These are phyloP conservation scores for Gopherus evgoodei DNA, from an alignment of 2,113 vertebrate species.

Conservation along the genomic window DNA sequence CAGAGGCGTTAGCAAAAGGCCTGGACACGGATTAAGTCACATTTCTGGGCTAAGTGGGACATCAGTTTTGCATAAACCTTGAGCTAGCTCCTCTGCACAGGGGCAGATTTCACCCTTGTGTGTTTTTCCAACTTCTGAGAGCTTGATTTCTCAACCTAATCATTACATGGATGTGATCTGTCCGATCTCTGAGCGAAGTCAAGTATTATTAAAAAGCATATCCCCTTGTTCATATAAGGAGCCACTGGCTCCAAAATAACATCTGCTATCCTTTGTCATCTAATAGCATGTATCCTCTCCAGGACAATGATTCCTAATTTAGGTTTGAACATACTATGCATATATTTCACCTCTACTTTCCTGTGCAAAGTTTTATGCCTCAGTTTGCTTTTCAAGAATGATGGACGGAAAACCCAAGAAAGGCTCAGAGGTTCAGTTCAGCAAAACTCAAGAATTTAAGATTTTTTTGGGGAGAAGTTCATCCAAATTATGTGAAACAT, in stretches of 20 bases:
- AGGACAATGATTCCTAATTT: neutral
- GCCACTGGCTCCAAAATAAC: neutral
- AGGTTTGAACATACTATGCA: neutral
- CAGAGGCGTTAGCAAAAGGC: neutral
- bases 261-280: neutral
- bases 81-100: neutral
- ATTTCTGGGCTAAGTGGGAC: neutral
- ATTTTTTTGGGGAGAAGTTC: neutral
- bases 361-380: neutral
- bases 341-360: neutral
- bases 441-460: neutral
- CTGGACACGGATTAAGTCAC: neutral
- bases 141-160: constrained; percentile 41
- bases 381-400: neutral
- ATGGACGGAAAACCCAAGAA: neutral
- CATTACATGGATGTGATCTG: neutral
- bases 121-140: constrained; percentile 58
- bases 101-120: constrained; percentile 39
- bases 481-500: neutral
- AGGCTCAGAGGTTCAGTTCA: neutral
- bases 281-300: neutral
- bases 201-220: neutral
- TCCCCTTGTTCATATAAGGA: neutral
- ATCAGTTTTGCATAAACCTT: neutral
- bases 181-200: neutral